phyloP scores from a whole-genome alignment of 2,888 invertebrate genomes.

The Pristionchus mayeri region DNA sequence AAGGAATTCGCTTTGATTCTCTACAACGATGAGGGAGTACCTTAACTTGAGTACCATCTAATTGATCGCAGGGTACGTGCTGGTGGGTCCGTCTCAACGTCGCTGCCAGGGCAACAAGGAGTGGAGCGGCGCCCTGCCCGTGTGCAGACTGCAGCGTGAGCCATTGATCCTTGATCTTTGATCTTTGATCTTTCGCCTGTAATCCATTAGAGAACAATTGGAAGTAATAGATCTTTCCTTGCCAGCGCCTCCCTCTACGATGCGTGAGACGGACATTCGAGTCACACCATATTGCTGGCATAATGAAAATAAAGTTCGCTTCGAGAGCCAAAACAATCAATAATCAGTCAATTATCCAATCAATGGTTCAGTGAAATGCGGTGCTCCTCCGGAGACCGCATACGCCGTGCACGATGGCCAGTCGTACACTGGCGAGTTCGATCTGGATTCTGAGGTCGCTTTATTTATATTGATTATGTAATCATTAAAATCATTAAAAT shows the following conservation, averaged over 20 bases:
- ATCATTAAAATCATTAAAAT: too few relatives aligned
- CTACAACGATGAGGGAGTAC: too few relatives aligned
- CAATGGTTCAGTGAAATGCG: slow-evolving; percentile 78
- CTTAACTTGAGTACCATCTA: neutral
- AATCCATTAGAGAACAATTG: neutral
- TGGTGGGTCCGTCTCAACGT: slow-evolving; percentile 77
- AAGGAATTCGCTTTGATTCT: neutral
- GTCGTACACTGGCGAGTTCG: slow-evolving; percentile 70
- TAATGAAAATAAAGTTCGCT: too few relatives aligned
- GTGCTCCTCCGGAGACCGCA: slow-evolving; percentile 78
- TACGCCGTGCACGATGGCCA: slow-evolving; percentile 85
- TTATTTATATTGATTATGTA: too few relatives aligned
- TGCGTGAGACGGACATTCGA: too few relatives aligned
- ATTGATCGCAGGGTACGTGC: slow-evolving; percentile 76
- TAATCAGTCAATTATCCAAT: neutral
- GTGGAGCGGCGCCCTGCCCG: slow-evolving; percentile 78
- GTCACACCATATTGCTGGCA: neutral
- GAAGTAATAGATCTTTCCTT: too few relatives aligned
- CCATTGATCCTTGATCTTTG: neutral
- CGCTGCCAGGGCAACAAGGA: slow-evolving; percentile 79
- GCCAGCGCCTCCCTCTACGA: neutral
- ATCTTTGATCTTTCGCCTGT: neutral
- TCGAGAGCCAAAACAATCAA: too few relatives aligned
- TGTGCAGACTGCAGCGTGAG: slow-evolving; percentile 75
- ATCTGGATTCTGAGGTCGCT: slow-evolving; percentile 72